Percentiles rank a stretch among this genome's conserved stretches.
phyloP scores from a whole-genome alignment of 2,888 invertebrate genomes.

The Lucinisca nassula region DNA sequence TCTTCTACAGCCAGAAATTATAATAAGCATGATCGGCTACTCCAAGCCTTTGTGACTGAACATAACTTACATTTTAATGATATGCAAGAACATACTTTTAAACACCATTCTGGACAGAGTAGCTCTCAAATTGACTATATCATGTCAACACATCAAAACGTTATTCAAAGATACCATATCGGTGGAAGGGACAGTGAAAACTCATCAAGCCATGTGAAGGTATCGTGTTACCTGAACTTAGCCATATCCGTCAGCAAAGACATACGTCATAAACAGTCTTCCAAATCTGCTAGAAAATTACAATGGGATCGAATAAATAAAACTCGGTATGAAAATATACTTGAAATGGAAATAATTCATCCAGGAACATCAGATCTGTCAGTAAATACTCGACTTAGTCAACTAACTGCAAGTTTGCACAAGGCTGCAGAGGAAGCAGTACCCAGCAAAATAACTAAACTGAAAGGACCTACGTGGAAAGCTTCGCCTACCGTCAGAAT shows the following conservation, averaged over 20 bases:
- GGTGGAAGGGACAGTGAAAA: not conserved
- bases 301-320: not conserved
- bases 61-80: not conserved
- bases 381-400: too few species aligned
- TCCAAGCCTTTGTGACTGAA: not conserved
- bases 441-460: not conserved
- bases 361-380: not conserved
- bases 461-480: not conserved
- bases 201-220: not conserved
- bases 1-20: not conserved
- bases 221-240: not conserved
- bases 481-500: not conserved
- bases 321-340: not conserved
- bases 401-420: not conserved
- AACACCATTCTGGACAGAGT: not conserved
- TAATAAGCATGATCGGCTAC: not conserved
- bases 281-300: not conserved
- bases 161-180: not conserved
- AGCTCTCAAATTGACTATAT: constrained; percentile 6
- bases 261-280: not conserved
- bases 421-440: not conserved
- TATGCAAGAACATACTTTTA: not conserved
- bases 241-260: not conserved
- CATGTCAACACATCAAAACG: not conserved
- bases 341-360: not conserved